These are phyloP conservation scores for Magallana ariakensis DNA, from an alignment of 1,140 invertebrate genomes.

Conservation along the genomic window DNA sequence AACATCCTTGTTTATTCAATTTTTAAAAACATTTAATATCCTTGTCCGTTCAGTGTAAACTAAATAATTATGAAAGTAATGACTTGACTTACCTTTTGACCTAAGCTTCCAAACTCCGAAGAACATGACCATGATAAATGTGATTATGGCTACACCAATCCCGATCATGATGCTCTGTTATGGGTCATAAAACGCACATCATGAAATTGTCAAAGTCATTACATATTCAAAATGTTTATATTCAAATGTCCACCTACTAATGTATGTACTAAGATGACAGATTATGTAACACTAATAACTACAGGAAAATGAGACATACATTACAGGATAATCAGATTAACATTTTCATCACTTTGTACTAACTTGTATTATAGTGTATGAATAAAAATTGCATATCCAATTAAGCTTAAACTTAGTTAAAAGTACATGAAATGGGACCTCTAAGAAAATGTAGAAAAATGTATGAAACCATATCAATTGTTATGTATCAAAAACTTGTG, in stretches of 20 bases:
- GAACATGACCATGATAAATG: conserved; percentile 67
- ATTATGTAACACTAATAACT: neutral
- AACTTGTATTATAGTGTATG: neutral
- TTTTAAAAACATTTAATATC: too few species aligned
- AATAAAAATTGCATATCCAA: neutral
- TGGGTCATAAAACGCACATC: too few species aligned
- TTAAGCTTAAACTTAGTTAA: too few species aligned
- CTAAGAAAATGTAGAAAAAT: neutral
- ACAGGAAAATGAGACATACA: neutral
- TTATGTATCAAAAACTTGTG: neutral
- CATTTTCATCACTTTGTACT: neutral
- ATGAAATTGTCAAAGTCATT: neutral
- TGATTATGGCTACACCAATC: conserved; percentile 66
- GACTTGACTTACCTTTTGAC: conserved; percentile 67
- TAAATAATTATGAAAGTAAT: too few species aligned
- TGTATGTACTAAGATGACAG: neutral
- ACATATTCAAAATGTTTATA: neutral
- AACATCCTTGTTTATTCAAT: too few species aligned
- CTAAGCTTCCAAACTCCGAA: conserved; percentile 74
- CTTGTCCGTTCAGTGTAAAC: too few species aligned
- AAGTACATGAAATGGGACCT: neutral
- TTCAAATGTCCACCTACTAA: neutral
- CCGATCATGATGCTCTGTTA: conserved; percentile 73
- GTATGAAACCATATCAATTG: neutral
- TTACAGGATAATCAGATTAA: neutral